Percentiles rank a stretch among this genome's conserved stretches.
Conservation (phyloP, 2,113 vertebrate species). For the Centrocercus urophasianus region DNA sequence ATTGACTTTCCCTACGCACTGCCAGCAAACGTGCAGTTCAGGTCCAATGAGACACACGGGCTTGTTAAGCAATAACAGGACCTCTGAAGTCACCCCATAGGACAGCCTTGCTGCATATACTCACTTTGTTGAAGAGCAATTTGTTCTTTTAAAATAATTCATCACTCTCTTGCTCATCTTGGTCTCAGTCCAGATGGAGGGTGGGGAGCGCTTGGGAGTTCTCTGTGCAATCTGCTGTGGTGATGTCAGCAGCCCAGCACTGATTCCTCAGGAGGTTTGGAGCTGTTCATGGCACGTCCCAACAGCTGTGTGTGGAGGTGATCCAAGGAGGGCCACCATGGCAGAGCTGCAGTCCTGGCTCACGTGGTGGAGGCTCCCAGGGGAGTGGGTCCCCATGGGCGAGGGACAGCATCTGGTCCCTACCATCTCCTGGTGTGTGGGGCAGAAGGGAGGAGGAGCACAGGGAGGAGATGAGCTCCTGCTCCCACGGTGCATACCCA, state of each 20-base stretch:
- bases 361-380: background rate
- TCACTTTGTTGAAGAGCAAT: background rate
- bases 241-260: background rate
- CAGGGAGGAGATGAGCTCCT: background rate
- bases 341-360: background rate
- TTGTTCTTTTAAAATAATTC: background rate
- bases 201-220: background rate
- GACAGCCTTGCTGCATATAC: background rate
- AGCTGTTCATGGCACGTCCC: background rate
- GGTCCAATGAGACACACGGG: background rate
- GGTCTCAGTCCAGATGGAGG: conserved; percentile 2
- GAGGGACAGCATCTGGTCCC: background rate
- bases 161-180: conserved; percentile 27
- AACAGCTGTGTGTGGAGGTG: background rate
- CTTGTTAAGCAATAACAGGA: background rate
- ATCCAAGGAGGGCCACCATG: background rate
- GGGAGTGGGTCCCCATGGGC: background rate
- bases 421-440: background rate
- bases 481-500: background rate
- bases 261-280: background rate
- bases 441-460: background rate
- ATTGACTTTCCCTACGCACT: background rate
- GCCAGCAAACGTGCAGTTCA: background rate
- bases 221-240: background rate
- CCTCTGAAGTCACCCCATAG: background rate